These are phyloP conservation scores for Schizopygopsis pylzovi DNA, from an alignment of 2,797 vertebrate species.

Conservation along the genomic window DNA sequence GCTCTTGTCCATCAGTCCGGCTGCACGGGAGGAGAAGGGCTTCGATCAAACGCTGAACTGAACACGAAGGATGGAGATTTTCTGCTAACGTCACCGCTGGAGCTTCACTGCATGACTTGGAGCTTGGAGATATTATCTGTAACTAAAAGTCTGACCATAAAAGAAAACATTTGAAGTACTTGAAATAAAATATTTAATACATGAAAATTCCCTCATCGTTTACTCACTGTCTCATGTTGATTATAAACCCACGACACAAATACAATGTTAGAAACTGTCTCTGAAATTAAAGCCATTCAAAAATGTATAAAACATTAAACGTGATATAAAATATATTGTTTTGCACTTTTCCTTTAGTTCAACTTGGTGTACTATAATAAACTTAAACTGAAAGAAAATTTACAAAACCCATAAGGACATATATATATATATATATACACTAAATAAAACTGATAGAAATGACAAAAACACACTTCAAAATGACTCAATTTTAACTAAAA, in stretches of 20 bases:
- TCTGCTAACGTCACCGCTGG: not conserved
- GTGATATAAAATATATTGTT: too few relatives aligned
- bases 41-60: not conserved
- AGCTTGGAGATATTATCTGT: not conserved
- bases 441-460: too few relatives aligned
- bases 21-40: slow-evolving; percentile 5
- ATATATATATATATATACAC: too few relatives aligned
- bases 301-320: too few relatives aligned
- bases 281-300: not conserved
- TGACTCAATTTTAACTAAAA: too few relatives aligned
- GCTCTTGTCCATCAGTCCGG: not conserved
- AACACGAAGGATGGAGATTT: not conserved
- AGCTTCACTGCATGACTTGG: not conserved
- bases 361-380: too few relatives aligned
- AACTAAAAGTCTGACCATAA: not conserved
- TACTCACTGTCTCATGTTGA: not conserved
- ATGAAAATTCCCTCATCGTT: too few relatives aligned
- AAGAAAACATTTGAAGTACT: not conserved
- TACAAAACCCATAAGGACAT: too few relatives aligned
- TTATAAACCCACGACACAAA: not conserved
- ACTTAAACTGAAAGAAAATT: too few relatives aligned
- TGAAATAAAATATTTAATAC: not conserved
- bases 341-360: not conserved
- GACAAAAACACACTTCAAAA: too few relatives aligned
- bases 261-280: not conserved